phyloP scores from a whole-genome alignment of 2,888 invertebrate genomes.

The Deilephila porcellus region DNA sequence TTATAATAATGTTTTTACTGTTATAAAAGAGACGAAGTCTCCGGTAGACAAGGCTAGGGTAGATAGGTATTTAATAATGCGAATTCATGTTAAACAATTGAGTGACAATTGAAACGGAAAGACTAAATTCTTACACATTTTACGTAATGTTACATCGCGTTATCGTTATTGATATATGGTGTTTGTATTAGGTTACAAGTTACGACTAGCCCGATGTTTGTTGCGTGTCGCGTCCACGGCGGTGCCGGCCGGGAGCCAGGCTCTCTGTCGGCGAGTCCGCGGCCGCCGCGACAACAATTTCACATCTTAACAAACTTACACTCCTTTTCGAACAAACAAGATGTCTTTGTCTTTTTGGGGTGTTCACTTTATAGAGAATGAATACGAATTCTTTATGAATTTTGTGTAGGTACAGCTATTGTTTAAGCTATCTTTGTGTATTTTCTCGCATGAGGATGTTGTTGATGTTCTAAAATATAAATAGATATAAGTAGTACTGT shows the following conservation, averaged over 20 bases:
- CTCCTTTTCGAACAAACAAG: constrained; percentile 22
- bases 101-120: constrained; percentile 83
- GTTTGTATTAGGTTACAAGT: constrained; percentile 69
- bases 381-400: constrained; percentile 70
- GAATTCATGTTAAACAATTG: constrained; percentile 77
- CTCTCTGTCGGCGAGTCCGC: background rate
- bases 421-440: constrained; percentile 64
- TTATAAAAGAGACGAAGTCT: constrained; percentile 79
- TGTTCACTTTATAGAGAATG: constrained; percentile 67
- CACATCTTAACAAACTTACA: constrained; percentile 21
- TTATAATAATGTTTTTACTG: constrained; percentile 77
- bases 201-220: constrained; percentile 55
- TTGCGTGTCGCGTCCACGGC: constrained; percentile 36
- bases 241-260: constrained; percentile 12
- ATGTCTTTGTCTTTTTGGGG: constrained; percentile 46
- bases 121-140: constrained; percentile 82
- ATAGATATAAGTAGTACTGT: constrained; percentile 81
- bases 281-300: constrained; percentile 24
- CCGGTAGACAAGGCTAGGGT: constrained; percentile 81
- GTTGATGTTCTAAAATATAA: constrained; percentile 81
- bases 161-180: constrained; percentile 76
- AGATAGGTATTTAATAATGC: constrained; percentile 78
- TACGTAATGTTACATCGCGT: constrained; percentile 81
- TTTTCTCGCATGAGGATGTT: constrained; percentile 59
- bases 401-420: constrained; percentile 68